Evolutionary conservation across 2,888 invertebrate species (phyloP).

Genomic region (Tetranychus piercei): DNA sequence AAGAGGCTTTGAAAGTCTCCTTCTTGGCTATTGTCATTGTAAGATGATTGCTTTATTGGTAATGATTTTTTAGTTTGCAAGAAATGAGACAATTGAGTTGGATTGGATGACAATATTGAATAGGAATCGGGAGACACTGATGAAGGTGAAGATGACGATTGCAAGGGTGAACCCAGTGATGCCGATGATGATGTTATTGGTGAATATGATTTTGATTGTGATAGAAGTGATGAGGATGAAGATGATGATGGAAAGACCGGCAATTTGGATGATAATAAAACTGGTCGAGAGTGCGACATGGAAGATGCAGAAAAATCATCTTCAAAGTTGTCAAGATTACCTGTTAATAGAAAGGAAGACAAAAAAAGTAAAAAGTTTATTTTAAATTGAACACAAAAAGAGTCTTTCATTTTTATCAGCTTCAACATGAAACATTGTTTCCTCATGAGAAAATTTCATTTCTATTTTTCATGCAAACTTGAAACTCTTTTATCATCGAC

Average conservation of each 20-base stretch:
- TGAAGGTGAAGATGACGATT: background rate
- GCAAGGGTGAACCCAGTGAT: background rate
- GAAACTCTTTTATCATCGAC: too few species aligned
- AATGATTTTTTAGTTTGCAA: background rate
- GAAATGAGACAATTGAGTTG: background rate
- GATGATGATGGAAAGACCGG: background rate
- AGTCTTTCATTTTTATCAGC: background rate
- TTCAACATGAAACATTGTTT: too few species aligned
- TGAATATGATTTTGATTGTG: background rate
- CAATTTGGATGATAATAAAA: background rate
- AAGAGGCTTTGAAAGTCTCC: background rate
- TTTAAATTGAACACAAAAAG: background rate
- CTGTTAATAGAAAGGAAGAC: background rate
- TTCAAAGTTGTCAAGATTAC: background rate
- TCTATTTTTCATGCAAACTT: too few species aligned
- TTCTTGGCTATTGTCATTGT: background rate
- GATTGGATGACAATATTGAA: background rate
- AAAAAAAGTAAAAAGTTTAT: background rate
- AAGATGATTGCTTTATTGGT: background rate
- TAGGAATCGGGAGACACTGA: background rate
- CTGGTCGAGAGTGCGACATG: background rate
- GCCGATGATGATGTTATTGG: background rate
- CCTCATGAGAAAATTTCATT: too few species aligned
- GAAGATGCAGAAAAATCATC: background rate
- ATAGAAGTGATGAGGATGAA: background rate